These are phyloP conservation scores for Brachionus calyciflorus DNA, from an alignment of 1,140 invertebrate genomes.

Conservation along the genomic window DNA sequence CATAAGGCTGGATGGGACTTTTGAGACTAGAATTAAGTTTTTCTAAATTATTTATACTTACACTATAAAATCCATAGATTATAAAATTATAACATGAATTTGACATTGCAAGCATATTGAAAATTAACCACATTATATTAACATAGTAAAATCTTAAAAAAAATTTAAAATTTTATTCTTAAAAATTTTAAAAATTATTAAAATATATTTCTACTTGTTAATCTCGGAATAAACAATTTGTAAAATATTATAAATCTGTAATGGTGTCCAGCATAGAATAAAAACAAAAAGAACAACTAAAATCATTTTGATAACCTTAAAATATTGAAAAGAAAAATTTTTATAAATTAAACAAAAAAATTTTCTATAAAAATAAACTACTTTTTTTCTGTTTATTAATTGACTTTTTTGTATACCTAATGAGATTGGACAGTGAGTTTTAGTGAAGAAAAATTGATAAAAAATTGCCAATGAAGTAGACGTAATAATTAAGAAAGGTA, in stretches of 20 bases:
- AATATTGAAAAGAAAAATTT: background rate
- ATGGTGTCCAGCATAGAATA: conserved; percentile 62
- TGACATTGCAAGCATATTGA: conserved; percentile 80
- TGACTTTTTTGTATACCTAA: background rate
- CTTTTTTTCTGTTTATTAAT: conserved; percentile 40
- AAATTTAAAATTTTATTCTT: conserved; percentile 5
- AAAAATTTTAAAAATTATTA: background rate
- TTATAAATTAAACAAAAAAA: background rate
- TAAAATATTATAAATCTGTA: conserved; percentile 56
- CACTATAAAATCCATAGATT: conserved; percentile 79
- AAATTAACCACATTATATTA: conserved; percentile 67
- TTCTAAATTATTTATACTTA: conserved; percentile 62
- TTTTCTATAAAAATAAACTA: background rate
- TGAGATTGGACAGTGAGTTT: background rate
- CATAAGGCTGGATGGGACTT: no score
- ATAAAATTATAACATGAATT: conserved; percentile 82
- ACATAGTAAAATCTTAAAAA: conserved; percentile 52
- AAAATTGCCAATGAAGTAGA: conserved; percentile 10
- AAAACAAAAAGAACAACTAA: conserved; percentile 61
- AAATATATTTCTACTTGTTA: background rate
- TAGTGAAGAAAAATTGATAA: conserved; percentile 10
- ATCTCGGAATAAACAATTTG: background rate
- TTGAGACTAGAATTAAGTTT: no score
- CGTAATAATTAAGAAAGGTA: conserved; percentile 30
- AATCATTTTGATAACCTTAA: conserved; percentile 58